Evolutionary conservation across 2,113 vertebrate genomes (phyloP).

Genomic region (Hippoglossus stenolepis): DNA sequence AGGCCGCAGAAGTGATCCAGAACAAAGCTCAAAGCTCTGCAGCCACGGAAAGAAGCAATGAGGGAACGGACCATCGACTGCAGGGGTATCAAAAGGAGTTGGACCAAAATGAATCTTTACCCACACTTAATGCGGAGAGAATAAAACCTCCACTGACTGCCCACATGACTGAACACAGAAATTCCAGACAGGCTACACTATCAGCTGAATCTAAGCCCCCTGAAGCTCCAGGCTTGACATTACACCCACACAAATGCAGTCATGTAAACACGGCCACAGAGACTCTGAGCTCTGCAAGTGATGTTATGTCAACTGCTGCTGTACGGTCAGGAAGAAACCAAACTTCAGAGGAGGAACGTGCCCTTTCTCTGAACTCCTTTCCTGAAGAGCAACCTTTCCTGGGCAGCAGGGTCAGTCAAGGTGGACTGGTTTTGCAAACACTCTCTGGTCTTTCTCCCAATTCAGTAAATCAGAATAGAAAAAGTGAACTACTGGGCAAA

Average conservation of each 20-base stretch:
- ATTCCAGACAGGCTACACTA: slow-evolving; percentile 13
- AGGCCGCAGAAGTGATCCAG: background rate
- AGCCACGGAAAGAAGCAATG: background rate
- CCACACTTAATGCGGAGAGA: slow-evolving; percentile 10
- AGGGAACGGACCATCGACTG: background rate
- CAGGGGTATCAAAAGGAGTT: slow-evolving; percentile 14
- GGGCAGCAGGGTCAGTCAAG: slow-evolving; percentile 23
- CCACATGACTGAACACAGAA: slow-evolving; percentile 1
- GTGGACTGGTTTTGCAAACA: slow-evolving; percentile 11
- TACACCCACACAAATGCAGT: slow-evolving; percentile 31
- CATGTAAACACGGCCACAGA: slow-evolving; percentile 30
- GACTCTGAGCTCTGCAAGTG: background rate
- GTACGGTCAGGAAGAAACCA: slow-evolving; percentile 31
- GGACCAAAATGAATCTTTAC: slow-evolving; percentile 9
- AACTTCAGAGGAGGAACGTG: slow-evolving; percentile 25
- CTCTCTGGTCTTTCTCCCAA: slow-evolving; percentile 15
- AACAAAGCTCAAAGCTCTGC: slow-evolving; percentile 15
- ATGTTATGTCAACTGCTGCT: slow-evolving; percentile 33
- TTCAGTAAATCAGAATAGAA: slow-evolving; percentile 12
- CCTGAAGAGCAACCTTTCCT: slow-evolving; percentile 26
- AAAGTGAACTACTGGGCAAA: slow-evolving; percentile 13
- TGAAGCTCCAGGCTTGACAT: background rate
- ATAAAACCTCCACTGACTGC: slow-evolving; percentile 19
- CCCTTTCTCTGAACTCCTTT: slow-evolving; percentile 7
- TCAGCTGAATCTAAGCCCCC: slow-evolving; percentile 17